These are phyloP conservation scores for Phymanthus crucifer DNA, from an alignment of 92 coral and sea anemone genomes.

Conservation along the genomic window DNA sequence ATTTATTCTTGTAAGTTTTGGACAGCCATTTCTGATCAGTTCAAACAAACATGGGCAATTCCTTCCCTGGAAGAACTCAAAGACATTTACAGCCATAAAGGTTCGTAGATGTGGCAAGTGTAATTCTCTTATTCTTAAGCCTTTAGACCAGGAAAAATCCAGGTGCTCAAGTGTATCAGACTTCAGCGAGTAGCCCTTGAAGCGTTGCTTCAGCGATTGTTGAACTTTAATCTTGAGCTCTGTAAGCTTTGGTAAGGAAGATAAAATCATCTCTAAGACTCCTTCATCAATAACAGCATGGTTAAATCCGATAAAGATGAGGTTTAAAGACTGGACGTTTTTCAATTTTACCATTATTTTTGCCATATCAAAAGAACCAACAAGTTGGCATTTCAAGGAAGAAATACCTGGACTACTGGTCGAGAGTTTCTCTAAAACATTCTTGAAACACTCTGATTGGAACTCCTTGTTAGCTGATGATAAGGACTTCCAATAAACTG, in stretches of 20 bases:
- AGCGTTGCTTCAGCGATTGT: slow-evolving; percentile 25
- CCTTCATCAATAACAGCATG: neutral
- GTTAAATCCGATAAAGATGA: slow-evolving; percentile 26
- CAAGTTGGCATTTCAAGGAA: slow-evolving; percentile 48
- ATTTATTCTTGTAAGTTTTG: slow-evolving; percentile 49
- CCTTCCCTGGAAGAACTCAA: slow-evolving; percentile 19
- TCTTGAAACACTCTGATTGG: slow-evolving; percentile 26
- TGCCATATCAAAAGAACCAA: slow-evolving; percentile 49
- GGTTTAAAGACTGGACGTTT: slow-evolving; percentile 39
- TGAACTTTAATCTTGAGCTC: slow-evolving; percentile 50
- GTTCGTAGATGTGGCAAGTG: slow-evolving; percentile 61
- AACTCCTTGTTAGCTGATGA: neutral
- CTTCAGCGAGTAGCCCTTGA: slow-evolving; percentile 46
- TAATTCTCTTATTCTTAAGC: slow-evolving; percentile 38
- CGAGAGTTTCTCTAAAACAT: slow-evolving; percentile 29
- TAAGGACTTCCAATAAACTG: slow-evolving; percentile 18
- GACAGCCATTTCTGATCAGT: slow-evolving; percentile 57
- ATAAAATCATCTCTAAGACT: slow-evolving; percentile 35
- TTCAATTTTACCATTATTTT: slow-evolving; percentile 38
- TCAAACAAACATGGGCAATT: slow-evolving; percentile 52
- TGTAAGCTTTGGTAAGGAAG: slow-evolving; percentile 43
- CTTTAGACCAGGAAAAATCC: slow-evolving; percentile 54
- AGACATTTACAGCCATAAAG: slow-evolving; percentile 35
- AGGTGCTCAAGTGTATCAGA: slow-evolving; percentile 55
- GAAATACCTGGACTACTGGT: slow-evolving; percentile 29